Conservation (phyloP, 2,888 invertebrate species). For the Neocrepidodera transversa region DNA sequence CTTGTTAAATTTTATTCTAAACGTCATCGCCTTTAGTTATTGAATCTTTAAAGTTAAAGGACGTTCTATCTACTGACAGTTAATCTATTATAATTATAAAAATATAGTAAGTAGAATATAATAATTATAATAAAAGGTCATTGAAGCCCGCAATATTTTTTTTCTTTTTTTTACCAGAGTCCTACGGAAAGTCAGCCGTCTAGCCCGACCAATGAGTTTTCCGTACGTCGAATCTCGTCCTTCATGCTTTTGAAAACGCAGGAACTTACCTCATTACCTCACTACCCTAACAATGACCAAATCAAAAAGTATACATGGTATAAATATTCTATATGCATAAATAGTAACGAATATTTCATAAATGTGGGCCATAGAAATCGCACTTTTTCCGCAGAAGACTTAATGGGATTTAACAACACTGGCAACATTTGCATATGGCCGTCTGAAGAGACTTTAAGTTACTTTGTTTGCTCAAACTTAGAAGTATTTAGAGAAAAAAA, state of each 20-base stretch:
- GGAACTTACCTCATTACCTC: constrained; percentile 47
- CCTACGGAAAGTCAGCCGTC: constrained; percentile 59
- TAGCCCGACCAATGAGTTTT: constrained; percentile 62
- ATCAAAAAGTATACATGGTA: constrained; percentile 67
- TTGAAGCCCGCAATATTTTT: not conserved
- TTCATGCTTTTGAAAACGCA: constrained; percentile 66
- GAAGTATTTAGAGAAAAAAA: constrained; percentile 70
- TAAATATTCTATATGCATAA: constrained; percentile 66
- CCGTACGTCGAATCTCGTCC: constrained; percentile 67
- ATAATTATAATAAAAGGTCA: too few species aligned
- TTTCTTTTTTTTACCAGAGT: constrained; percentile 50
- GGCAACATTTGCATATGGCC: constrained; percentile 84
- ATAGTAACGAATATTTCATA: constrained; percentile 62
- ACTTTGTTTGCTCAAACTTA: constrained; percentile 71
- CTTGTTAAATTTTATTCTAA: too few species aligned
- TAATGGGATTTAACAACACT: constrained; percentile 84
- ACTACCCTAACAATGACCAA: constrained; percentile 49
- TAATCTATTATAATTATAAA: too few species aligned
- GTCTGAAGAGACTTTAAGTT: constrained; percentile 77
- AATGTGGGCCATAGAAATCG: constrained; percentile 68
- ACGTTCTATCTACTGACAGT: too few species aligned
- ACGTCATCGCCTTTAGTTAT: too few species aligned
- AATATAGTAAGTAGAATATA: too few species aligned
- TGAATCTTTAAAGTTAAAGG: too few species aligned
- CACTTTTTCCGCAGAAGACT: constrained; percentile 71